Evolutionary conservation across 2,113 vertebrate species (phyloP), one percentile per base, ranked within the genome.

Genomic region (Typhlomys cinereus): DNA sequence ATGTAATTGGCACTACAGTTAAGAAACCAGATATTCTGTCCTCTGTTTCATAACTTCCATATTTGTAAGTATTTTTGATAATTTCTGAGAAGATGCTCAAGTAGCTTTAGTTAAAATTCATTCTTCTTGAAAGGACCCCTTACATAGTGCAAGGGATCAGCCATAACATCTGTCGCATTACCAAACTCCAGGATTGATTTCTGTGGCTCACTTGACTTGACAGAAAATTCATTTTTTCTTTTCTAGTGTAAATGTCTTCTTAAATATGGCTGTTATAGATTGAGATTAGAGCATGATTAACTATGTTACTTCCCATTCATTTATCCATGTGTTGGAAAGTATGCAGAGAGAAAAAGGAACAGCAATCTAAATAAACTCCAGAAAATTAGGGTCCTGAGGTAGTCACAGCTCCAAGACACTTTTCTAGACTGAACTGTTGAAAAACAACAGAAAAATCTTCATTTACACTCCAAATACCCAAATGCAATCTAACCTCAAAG

Each of bases 41-140:
- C 71, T 67, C 46, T 7, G 15, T 15, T 57, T 75, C 14, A 57
- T 4, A 14, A 81, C n/a, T 80, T 85, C 11, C 23, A 27, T 52
- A 18, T 61, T 70, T 75, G 39, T 92, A 13, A 59, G 4, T 88
- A 36, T 67, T 85, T 21, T 82, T 73, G 64, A 74, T 83, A 18
- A 79, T 74, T 85, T 96, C n/a, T 90, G 52, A 75, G 52, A 79
- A 89, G 27, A 93, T n/a, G 36, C 8, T 6, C 21, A 90, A 91
- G n/a, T 70, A 48, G 12, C 41, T 79, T 85, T 92, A 67, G 64
- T n/a, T 76, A 95, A 36, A 5, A 61, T 82, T 85, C 7, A 54
- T 82, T 93, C 15, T 85, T 92, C 59, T 59, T 92, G 39, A 90
- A 95, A 88, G 10, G 5, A 44, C 9, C 18, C 2, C 90, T 90